Base-by-base conservation (phyloP, 1,140 invertebrate species). In the Temnothorax longispinosus region DNA sequence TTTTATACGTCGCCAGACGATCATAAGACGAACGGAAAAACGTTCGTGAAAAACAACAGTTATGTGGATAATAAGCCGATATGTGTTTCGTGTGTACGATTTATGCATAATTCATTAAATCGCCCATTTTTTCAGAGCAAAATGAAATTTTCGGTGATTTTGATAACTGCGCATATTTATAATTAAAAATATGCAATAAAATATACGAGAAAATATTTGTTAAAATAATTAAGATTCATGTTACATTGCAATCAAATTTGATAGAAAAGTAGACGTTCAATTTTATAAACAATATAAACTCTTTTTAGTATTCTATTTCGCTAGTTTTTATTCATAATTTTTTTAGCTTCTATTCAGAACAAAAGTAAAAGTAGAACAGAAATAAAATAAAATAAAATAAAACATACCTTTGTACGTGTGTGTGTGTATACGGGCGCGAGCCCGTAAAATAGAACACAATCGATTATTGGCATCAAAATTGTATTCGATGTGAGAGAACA, bases 1-100 rank as follows among this genome's bases (percentile, higher is more conserved):
- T 84, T 84, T 74, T 84, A 81, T 81, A 84, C 44, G 54, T 75
- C 58, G 58, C 72, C 69, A 74, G 54, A 35, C 41, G 67, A 72
- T 60, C 65, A 84, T 75, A 84, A 84, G 21, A n/a, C 27, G 11
- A 52, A 69, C 62, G 64, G 67, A 74, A 47, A 82, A 82, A 72
- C 52, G 15, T 3, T 54, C 1, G 38, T 8, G 21, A 47, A 82
- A 82, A 72, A 58, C 67, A 72, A 27, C 41, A 50, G 27, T 41
- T 60, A 60, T 21, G 54, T 11, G 32, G 27, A 47, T 27, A 74
- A 74, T 74, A 74, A 47, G 69, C 32, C n/a, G 41, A 38, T 54
- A 74, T 21, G 32, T 81, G 38, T 21, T 4, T 56, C 32, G 80
- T 74, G 67, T 82, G 65, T 50, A 58, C 47, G 67, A 84, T 75